These are phyloP conservation scores for Gulo gulo DNA, from an alignment of 2,113 vertebrate genomes.

Conservation along the genomic window DNA sequence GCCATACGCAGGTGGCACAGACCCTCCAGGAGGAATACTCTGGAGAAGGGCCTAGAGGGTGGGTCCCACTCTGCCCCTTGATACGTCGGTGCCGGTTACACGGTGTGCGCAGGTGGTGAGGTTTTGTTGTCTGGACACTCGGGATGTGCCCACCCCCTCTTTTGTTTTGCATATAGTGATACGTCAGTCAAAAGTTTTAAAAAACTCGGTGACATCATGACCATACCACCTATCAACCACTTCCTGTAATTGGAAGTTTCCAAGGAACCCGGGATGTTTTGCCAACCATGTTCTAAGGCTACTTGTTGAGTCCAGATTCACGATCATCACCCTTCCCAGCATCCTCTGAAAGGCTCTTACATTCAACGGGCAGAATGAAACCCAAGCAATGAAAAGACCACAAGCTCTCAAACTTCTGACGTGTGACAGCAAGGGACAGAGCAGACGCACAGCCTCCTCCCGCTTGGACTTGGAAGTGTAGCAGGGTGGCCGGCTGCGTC, in stretches of 20 bases:
- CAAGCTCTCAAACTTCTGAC: not conserved
- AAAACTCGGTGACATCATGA: no score
- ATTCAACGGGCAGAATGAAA: not conserved
- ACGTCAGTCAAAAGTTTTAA: fast-evolving
- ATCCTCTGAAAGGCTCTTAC: constrained; percentile 14
- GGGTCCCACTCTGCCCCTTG: not conserved
- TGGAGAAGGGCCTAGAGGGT: fast-evolving
- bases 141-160: fast-evolving
- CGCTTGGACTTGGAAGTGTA: not conserved
- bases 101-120: fast-evolving
- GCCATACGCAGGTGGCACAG: fast-evolving
- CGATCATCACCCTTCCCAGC: not conserved
- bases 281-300: not conserved
- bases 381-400: not conserved
- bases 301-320: not conserved
- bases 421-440: not conserved
- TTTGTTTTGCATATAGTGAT: fast-evolving
- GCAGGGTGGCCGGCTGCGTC: constrained; percentile 36
- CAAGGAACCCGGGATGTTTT: not conserved
- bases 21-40: fast-evolving
- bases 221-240: fast-evolving
- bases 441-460: not conserved
- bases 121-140: fast-evolving
- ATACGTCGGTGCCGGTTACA: fast-evolving
- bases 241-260: not conserved